Conservation (phyloP, 1,140 invertebrate genomes). For the Limonius californicus region DNA sequence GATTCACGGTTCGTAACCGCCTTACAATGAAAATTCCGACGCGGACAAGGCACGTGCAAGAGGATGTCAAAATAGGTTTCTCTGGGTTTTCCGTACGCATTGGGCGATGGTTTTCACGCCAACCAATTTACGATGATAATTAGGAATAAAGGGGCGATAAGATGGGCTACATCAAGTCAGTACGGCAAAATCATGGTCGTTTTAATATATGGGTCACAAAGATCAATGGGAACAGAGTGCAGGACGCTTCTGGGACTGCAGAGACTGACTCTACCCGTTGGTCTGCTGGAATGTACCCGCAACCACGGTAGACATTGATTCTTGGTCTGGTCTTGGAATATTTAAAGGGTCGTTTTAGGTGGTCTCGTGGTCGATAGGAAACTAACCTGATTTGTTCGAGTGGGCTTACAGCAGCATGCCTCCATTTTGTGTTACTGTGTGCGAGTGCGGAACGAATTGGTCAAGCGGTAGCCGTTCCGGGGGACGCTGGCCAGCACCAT, state of each 20-base stretch:
- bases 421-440: constrained; percentile 43
- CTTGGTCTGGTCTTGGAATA: neutral
- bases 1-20: no score
- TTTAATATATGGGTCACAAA: constrained; percentile 30
- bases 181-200: neutral
- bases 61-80: no score
- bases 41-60: no score
- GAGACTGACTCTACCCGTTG: neutral
- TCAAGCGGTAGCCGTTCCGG: constrained; percentile 25
- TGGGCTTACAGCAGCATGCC: constrained; percentile 41
- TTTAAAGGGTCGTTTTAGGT: constrained; percentile 2
- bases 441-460: constrained; percentile 30
- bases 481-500: constrained; percentile 27
- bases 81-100: no score
- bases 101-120: no score
- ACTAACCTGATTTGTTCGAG: constrained; percentile 42
- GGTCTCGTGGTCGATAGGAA: constrained; percentile 5
- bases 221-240: constrained; percentile 29
- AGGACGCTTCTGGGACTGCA: constrained; percentile 2
- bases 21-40: no score
- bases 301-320: neutral
- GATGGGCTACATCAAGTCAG: no score
- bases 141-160: no score
- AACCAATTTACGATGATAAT: no score
- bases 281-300: neutral